Evolutionary conservation across 2,113 vertebrate genomes (phyloP).

Genomic region (Talpa occidentalis): DNA sequence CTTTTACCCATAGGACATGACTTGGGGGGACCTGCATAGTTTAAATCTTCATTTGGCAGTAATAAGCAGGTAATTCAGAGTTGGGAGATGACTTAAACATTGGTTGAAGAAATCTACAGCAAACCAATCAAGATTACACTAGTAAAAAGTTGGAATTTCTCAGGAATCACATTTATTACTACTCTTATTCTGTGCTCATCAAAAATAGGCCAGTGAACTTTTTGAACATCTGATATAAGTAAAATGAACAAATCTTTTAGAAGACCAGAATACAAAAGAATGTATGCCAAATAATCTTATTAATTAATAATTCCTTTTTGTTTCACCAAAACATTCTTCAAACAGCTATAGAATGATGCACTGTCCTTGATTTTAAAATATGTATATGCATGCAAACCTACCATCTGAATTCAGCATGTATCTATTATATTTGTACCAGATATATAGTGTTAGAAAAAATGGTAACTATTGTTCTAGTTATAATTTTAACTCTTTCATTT

Average conservation of each 20-base stretch:
- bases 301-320: slow-evolving; percentile 21
- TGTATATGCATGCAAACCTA: not conserved
- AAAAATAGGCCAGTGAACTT: not conserved
- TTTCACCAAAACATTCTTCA: not conserved
- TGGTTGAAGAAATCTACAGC: not conserved
- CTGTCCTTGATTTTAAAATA: slow-evolving; percentile 16
- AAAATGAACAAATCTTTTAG: slow-evolving; percentile 18
- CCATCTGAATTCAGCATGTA: not conserved
- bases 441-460: too few relatives aligned
- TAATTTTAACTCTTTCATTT: not conserved
- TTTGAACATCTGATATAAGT: not conserved
- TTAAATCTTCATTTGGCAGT: not conserved
- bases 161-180: not conserved
- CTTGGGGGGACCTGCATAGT: not conserved
- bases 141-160: slow-evolving; percentile 18
- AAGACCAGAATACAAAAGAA: not conserved
- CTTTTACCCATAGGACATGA: not conserved
- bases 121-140: not conserved
- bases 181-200: not conserved
- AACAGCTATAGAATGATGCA: not conserved
- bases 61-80: not conserved
- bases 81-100: not conserved
- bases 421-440: not conserved
- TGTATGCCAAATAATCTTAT: not conserved
- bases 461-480: not conserved